Conservation (phyloP, 2,888 invertebrate species). For the Apamea anceps region DNA sequence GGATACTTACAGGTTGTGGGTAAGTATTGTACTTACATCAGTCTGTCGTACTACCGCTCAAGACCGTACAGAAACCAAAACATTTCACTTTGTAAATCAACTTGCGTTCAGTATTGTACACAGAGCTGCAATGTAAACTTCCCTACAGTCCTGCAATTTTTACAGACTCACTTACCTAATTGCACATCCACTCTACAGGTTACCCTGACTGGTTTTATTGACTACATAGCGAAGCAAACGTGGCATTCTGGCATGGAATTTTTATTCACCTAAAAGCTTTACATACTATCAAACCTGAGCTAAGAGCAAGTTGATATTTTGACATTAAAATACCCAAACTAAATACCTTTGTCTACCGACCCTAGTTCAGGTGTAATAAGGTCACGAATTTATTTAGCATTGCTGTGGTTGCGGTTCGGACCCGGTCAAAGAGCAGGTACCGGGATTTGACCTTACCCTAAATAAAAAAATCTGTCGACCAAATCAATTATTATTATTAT, state of each 20-base stretch:
- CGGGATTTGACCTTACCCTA: conserved; percentile 43
- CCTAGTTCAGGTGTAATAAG: conserved; percentile 56
- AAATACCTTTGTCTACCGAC: conserved; percentile 61
- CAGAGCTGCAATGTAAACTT: conserved; percentile 9
- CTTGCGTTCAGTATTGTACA: background rate
- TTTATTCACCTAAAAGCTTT: conserved; percentile 43
- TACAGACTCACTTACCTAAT: conserved; percentile 36
- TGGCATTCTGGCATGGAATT: conserved; percentile 30
- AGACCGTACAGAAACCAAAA: conserved; percentile 92
- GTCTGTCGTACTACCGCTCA: conserved; percentile 95
- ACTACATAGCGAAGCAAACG: conserved; percentile 28
- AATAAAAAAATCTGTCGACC: conserved; percentile 48
- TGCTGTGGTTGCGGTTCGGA: conserved; percentile 63
- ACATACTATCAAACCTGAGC: conserved; percentile 40
- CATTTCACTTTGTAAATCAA: background rate
- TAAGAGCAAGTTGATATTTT: conserved; percentile 52
- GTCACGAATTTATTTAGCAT: conserved; percentile 66
- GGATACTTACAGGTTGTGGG: conserved; percentile 98
- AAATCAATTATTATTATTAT: conserved; percentile 49
- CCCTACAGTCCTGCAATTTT: conserved; percentile 23
- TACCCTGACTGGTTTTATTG: conserved; percentile 40
- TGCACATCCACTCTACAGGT: conserved; percentile 42
- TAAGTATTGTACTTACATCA: conserved; percentile 91
- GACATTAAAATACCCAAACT: conserved; percentile 61
- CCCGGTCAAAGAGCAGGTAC: conserved; percentile 60